phyloP scores from a whole-genome alignment of 2,113 vertebrate species.

The Procavia capensis region DNA sequence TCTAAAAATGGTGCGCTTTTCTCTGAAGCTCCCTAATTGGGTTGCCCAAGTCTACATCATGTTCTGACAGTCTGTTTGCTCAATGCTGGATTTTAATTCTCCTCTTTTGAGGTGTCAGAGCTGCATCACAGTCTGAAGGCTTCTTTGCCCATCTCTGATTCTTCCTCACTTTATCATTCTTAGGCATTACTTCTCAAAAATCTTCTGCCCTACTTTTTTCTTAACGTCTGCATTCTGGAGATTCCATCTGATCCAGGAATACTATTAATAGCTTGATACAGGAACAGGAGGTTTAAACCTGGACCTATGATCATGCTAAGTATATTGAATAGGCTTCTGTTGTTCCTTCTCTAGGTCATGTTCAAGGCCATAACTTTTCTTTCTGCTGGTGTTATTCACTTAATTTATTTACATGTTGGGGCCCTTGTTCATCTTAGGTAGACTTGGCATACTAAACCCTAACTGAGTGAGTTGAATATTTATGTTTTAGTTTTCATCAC shows the following conservation, averaged over 20 bases:
- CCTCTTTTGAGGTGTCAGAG: background rate
- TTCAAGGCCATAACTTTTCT: background rate
- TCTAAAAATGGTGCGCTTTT: background rate
- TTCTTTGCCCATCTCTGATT: background rate
- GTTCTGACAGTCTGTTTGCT: background rate
- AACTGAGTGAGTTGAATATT: background rate
- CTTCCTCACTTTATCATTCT: background rate
- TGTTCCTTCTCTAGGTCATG: background rate
- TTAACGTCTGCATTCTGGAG: background rate
- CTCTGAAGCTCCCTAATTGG: background rate
- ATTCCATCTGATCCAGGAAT: background rate
- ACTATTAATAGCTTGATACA: background rate
- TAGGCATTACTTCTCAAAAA: background rate
- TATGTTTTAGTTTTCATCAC: background rate
- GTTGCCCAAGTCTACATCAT: background rate
- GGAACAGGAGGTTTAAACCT: background rate
- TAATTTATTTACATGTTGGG: background rate
- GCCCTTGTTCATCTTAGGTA: background rate
- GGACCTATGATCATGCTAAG: background rate
- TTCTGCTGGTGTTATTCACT: background rate
- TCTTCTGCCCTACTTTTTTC: background rate
- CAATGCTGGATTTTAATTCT: background rate
- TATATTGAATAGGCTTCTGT: background rate
- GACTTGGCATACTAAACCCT: background rate
- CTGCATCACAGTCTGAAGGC: background rate